phyloP scores from a whole-genome alignment of 2,113 vertebrate species.

The Notarius quadriscutis region DNA sequence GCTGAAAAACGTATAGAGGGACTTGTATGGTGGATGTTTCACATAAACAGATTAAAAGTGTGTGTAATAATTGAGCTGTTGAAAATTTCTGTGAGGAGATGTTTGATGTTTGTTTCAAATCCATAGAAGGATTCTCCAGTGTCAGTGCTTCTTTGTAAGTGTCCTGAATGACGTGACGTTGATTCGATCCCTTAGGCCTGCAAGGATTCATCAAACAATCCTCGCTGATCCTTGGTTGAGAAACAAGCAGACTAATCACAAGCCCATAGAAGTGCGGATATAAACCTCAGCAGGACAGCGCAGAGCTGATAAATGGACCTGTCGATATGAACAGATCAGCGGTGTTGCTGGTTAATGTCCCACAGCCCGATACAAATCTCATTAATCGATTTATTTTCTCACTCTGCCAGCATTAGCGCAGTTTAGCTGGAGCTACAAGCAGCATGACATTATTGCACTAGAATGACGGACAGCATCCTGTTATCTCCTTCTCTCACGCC shows the following conservation, averaged over 20 bases:
- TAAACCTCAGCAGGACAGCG: background rate
- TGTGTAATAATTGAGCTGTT: background rate
- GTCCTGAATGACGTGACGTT: too few species aligned
- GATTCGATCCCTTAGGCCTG: background rate
- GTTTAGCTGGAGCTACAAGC: background rate
- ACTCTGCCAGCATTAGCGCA: background rate
- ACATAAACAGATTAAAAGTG: background rate
- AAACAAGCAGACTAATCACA: background rate
- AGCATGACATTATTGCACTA: background rate
- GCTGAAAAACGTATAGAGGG: background rate
- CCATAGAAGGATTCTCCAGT: background rate
- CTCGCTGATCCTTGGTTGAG: background rate
- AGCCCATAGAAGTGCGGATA: background rate
- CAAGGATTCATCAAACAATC: background rate
- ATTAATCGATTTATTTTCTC: background rate
- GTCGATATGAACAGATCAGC: background rate
- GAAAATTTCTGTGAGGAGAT: background rate
- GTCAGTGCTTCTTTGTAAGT: background rate
- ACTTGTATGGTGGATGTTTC: too few species aligned
- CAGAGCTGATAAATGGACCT: background rate
- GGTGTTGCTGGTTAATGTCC: background rate
- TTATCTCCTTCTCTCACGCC: background rate
- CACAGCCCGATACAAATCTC: background rate
- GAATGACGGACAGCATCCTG: constrained; percentile 9
- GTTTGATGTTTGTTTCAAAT: too few species aligned